Base-by-base conservation (phyloP, 1,140 invertebrate genomes). In the Laodelphax striatellus region DNA sequence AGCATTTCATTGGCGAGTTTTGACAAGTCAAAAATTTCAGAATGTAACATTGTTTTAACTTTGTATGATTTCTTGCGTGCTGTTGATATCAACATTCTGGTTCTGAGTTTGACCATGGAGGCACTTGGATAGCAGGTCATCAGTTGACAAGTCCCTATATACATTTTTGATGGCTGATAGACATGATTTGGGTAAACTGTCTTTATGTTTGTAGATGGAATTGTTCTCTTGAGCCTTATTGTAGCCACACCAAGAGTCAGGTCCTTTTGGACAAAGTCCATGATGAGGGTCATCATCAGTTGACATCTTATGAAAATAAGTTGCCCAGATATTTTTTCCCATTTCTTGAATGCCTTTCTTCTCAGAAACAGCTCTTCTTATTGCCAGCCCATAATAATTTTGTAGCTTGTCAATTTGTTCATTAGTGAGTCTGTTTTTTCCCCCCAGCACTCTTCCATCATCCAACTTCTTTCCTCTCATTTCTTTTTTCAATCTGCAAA, bases 21-120 rank as follows among this genome's bases (percentile, higher is more conserved):
- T n/a, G n/a, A n/a, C n/a, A n/a, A n/a, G n/a, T n/a, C n/a, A n/a
- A n/a, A n/a, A n/a, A n/a, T n/a, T n/a, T n/a, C n/a, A n/a, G n/a
- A n/a, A n/a, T n/a, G n/a, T n/a, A n/a, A n/a, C n/a, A n/a, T n/a
- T n/a, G n/a, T n/a, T n/a, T n/a, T n/a, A n/a, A n/a, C n/a, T n/a
- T n/a, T n/a, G n/a, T n/a, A n/a, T n/a, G n/a, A n/a, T n/a, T n/a
- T n/a, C n/a, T n/a, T n/a, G n/a, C n/a, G n/a, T n/a, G n/a, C n/a
- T n/a, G n/a, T n/a, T n/a, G n/a, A n/a, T n/a, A n/a, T n/a, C n/a
- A n/a, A n/a, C 65, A 57, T 64, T 66, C 8, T 53, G 53, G 24
- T 68, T 68, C 55, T 65, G 64, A 0, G 67, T 68, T 6, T 58
- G 62, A 2, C 64, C 63, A 58, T 64, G 52, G n/a, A 65, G 31